Evolutionary conservation across 2,797 vertebrate species (phyloP), one percentile per base, ranked within the genome.

Genomic region (Hybognathus amarus): DNA sequence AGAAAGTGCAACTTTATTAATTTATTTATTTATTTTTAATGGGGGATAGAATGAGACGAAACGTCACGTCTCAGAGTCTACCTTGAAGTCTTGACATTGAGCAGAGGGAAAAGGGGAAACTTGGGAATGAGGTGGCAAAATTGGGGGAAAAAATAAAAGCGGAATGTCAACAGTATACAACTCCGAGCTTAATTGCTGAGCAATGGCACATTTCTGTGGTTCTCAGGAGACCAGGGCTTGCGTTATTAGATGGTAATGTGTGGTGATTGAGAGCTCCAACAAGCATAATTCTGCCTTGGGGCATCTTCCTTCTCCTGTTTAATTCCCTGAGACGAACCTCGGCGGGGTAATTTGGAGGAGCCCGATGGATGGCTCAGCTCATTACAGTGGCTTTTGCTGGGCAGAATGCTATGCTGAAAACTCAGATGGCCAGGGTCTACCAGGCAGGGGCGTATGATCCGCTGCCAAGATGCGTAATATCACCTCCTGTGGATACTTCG

Each of bases 201-300:
- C 81, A 84, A 88, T 79, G 85, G 86, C 74, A 77, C 89, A 90
- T 89, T 79, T 83, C 82, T 69, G 45, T 33, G 82, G 77, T 79
- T 86, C 89, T 89, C 88, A 4, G 17, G 89, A 86, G 90, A 88
- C 79, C 75, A 59, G 52, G 42, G 13, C 45, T 71, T 27, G 71
- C 86, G 80, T 90, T 91, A 91, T 84, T 85, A 85, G 89, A 91
- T 91, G 89, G 88, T 93, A 93, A 93, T 92, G 81, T 87, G 88
- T 81, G 85, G 87, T 91, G 91, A 93, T 91, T 89, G 91, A 92
- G 89, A 87, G 89, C 84, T 89, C 92, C 89, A 88, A 91, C 91
- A 85, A 91, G 90, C 89, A 88, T 89, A 88, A 91, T 90, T 90
- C 85, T 88, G 91, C 92, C 91, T 76, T 56, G 20, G 89, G 92